Evolutionary conservation across 2,888 invertebrate species (phyloP), one percentile per base, ranked within the genome.

Genomic region (Zootermopsis nevadensis): DNA sequence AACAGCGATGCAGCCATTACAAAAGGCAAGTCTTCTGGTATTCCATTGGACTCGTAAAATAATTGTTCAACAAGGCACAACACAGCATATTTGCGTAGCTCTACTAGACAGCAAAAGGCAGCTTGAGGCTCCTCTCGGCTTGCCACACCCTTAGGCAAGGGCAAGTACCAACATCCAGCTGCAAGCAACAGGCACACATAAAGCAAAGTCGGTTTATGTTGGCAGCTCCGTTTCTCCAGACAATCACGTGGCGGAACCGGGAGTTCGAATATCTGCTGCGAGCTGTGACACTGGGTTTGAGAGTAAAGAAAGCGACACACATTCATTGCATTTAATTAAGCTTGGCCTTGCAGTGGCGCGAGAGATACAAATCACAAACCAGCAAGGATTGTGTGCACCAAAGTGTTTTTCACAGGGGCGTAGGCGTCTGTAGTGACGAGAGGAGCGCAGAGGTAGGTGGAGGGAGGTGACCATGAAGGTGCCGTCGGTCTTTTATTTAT

Each of bases 91-190:
- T n/a, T n/a, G n/a, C n/a, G n/a, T n/a, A n/a, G n/a, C n/a, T n/a
- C n/a, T n/a, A n/a, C n/a, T n/a, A n/a, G n/a, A n/a, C n/a, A n/a
- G n/a, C n/a, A n/a, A n/a, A n/a, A n/a, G n/a, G n/a, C n/a, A n/a
- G n/a, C n/a, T n/a, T n/a, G n/a, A n/a, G n/a, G n/a, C n/a, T n/a
- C n/a, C n/a, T n/a, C n/a, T n/a, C n/a, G n/a, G n/a, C n/a, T n/a
- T n/a, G n/a, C n/a, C n/a, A n/a, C n/a, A n/a, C n/a, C n/a, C n/a
- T n/a, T n/a, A n/a, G n/a, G n/a, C n/a, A n/a, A n/a, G n/a, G n/a
- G n/a, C n/a, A n/a, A 19, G 48, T 30, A 42, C 74, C 74, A 74
- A 74, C 74, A 42, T n/a, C 15, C 74, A 74, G 74, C 74, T 19
- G 10, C 38, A 31, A 69, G 69, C 30, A 69, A 31, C 69, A 69